Conservation (phyloP, 1,140 invertebrate species). For the Drosophila littoralis region DNA sequence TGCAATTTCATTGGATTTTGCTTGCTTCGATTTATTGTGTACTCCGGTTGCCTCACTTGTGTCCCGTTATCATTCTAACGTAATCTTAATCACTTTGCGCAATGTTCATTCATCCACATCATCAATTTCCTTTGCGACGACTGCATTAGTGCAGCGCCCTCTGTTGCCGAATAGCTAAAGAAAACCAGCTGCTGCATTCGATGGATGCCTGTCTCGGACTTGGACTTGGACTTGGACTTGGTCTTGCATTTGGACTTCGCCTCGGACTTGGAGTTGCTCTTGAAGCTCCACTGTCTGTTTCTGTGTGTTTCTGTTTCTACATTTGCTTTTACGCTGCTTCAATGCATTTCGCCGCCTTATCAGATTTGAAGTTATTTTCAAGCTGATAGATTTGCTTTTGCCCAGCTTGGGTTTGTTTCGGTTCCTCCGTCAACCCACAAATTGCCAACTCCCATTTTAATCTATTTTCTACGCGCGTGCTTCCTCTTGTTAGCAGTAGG, state of each 20-base stretch:
- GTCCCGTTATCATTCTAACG: slow-evolving; percentile 73
- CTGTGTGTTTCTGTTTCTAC: slow-evolving; percentile 52
- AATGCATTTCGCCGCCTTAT: slow-evolving; percentile 73
- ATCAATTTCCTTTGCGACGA: slow-evolving; percentile 78
- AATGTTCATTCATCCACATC: slow-evolving; percentile 84
- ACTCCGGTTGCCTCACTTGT: slow-evolving; percentile 13
- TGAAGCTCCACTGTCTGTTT: slow-evolving; percentile 32
- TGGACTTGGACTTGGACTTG: not conserved
- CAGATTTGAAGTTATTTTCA: slow-evolving; percentile 72
- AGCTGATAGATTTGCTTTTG: slow-evolving; percentile 63
- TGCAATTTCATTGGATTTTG: slow-evolving; percentile 56
- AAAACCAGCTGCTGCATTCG: slow-evolving; percentile 40
- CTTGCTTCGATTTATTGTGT: slow-evolving; percentile 51
- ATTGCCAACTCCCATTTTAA: slow-evolving; percentile 57
- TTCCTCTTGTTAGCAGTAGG: slow-evolving; percentile 33
- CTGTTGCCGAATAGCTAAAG: slow-evolving; percentile 42
- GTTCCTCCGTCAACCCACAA: not conserved
- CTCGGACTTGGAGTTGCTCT: slow-evolving; percentile 31
- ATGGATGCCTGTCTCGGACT: slow-evolving; percentile 46
- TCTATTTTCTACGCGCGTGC: slow-evolving; percentile 74
- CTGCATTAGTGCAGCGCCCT: slow-evolving; percentile 57
- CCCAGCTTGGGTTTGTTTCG: not conserved
- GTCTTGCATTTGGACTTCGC: slow-evolving; percentile 1
- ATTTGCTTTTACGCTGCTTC: slow-evolving; percentile 69
- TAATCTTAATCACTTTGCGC: slow-evolving; percentile 84